Base-by-base conservation (phyloP, 1,140 invertebrate genomes). In the Armadillidium nasatum region DNA sequence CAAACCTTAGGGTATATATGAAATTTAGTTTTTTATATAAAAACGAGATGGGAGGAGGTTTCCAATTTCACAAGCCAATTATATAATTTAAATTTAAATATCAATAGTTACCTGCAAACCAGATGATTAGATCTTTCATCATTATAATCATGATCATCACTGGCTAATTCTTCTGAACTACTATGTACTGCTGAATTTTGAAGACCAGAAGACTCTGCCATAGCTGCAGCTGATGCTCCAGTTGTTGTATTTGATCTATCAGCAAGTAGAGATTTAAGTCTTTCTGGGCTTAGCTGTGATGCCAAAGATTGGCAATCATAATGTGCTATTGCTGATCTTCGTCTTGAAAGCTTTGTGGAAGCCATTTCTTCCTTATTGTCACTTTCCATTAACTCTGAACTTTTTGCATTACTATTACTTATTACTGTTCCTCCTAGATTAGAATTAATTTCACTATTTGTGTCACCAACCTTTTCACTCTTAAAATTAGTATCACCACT, bases 321-420 rank as follows among this genome's bases (percentile, higher is more conserved):
- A 60, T 60, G 50, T 15, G 50, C 50, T 15, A 60, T 60, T 13
- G 50, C 50, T 15, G 50, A 13, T 19, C 50, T 13, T 33, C 33
- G 33, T 7, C 50, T 60, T 60, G 7, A 15, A 15, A 19, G 50
- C 19, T 60, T 60, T 15, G 19, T 19, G 50, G 19, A 19, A 60
- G 50, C 0, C 50, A 60, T 60, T 19, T 60, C 50, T 60, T 60
- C 50, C 7, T 60, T 60, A 7, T 60, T 60, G 19, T 60, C 50
- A 60, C 50, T 60, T 19, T 60, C 50, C 50, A 60, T 60, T 60
- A 60, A 13, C 7, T 60, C 50, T 60, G 50, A 60, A 7, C 19
- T 60, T 19, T 60, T 60, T 19, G 50, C 50, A 60, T 60, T 60
- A 60, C 50, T 60, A 60, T 60, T 60, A 60, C 50, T 60, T 15